Percentiles rank a stretch among this genome's conserved stretches.
phyloP scores from a whole-genome alignment of 2,113 vertebrate genomes.

The Psittacus erithacus region DNA sequence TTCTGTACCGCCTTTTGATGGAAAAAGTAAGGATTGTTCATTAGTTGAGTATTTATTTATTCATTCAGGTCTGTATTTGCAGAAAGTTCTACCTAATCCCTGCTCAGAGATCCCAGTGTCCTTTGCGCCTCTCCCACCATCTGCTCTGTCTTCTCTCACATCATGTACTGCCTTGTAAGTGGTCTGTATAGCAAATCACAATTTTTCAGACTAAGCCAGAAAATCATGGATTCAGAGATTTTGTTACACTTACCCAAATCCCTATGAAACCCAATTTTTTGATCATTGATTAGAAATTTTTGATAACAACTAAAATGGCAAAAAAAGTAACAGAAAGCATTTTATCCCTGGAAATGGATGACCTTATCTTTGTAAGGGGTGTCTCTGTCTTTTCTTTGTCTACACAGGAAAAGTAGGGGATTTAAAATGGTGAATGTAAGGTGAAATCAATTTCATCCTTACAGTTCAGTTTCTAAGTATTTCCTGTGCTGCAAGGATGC shows the following conservation, averaged over 20 bases:
- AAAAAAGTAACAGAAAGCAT: accelerated
- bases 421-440: neutral
- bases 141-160: neutral
- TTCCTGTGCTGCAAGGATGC: neutral
- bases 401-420: neutral
- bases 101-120: neutral
- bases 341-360: accelerated
- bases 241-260: neutral
- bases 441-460: neutral
- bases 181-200: neutral
- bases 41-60: neutral
- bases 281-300: neutral
- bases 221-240: neutral
- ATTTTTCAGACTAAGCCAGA: neutral
- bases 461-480: neutral
- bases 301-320: neutral
- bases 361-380: neutral
- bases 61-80: neutral
- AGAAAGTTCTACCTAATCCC: neutral
- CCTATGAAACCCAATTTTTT: accelerated
- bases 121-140: neutral
- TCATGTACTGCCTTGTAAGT: neutral
- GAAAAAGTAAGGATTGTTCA: neutral
- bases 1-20: neutral
- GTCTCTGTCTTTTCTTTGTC: neutral